Conservation (phyloP, 37 sponge, comb jelly and placozoan species). For the Halisarca cf. caerulea region DNA sequence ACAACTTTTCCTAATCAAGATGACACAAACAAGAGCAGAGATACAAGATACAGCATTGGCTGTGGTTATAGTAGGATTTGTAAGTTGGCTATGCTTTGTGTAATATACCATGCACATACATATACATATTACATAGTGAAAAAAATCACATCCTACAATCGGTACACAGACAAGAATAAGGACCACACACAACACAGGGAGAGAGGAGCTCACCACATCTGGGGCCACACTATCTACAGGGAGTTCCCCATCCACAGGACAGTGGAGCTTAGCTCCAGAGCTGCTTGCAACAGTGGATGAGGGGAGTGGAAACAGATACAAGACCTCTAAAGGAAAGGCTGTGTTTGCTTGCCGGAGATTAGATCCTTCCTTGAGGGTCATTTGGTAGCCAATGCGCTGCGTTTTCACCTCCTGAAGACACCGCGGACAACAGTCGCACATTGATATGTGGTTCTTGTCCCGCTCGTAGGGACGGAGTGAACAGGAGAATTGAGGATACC, state of each 20-base stretch:
- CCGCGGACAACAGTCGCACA: conserved; percentile 41
- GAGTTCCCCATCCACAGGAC: conserved; percentile 50
- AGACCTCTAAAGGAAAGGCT: background rate
- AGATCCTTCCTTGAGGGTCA: background rate
- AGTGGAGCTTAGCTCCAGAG: conserved; percentile 12
- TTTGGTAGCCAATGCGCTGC: background rate
- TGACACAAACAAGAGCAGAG: too few relatives aligned
- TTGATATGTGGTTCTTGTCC: conserved; percentile 1
- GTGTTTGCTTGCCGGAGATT: background rate
- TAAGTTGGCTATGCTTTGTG: too few relatives aligned
- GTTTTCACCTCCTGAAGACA: conserved; percentile 26
- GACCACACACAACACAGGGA: background rate
- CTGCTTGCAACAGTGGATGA: background rate
- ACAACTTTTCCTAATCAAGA: too few relatives aligned
- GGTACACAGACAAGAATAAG: background rate
- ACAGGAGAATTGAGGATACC: conserved; percentile 84
- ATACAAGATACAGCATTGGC: too few relatives aligned
- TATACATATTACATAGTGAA: too few relatives aligned
- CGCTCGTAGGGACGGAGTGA: conserved; percentile 37
- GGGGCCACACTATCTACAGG: conserved; percentile 60
- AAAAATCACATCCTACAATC: background rate
- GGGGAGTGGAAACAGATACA: background rate
- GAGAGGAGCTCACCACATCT: conserved; percentile 68
- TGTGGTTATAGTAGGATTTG: too few relatives aligned
- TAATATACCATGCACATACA: too few relatives aligned